A percentile compares a stretch with the other conserved stretches of the same genome.
These are phyloP conservation scores for Rhinophrynus dorsalis DNA, from an alignment of 2,797 vertebrate genomes.

Conservation along the genomic window DNA sequence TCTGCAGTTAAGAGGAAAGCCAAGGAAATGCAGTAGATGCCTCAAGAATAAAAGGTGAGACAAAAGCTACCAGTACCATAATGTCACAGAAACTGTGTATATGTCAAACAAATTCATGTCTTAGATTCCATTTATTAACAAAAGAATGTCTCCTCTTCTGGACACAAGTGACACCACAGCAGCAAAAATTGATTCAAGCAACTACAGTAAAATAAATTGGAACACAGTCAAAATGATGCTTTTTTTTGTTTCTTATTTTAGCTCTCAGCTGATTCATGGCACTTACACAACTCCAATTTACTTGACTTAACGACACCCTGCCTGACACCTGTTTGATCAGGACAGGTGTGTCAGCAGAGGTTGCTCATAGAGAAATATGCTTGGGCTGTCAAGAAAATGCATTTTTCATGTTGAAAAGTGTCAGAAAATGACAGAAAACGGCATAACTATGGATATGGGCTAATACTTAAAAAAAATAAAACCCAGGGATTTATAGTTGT, in stretches of 20 bases:
- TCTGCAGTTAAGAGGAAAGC: neutral
- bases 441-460: slow-evolving; percentile 37
- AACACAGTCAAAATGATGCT: slow-evolving; percentile 39
- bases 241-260: slow-evolving; percentile 42
- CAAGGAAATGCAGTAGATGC: neutral
- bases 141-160: slow-evolving; percentile 17
- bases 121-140: slow-evolving; percentile 22
- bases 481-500: neutral
- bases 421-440: slow-evolving; percentile 39
- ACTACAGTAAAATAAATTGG: slow-evolving; percentile 42
- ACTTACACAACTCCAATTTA: slow-evolving; percentile 49
- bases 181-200: slow-evolving; percentile 13
- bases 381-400: slow-evolving; percentile 41
- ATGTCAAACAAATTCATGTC: slow-evolving; percentile 1
- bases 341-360: slow-evolving; percentile 49
- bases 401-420: slow-evolving; percentile 36
- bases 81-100: slow-evolving; percentile 14
- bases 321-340: slow-evolving; percentile 49
- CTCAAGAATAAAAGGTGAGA: neutral
- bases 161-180: slow-evolving; percentile 6
- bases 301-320: slow-evolving; percentile 48
- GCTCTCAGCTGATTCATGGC: slow-evolving; percentile 45
- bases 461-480: slow-evolving; percentile 25
- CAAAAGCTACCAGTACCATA: neutral
- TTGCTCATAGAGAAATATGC: slow-evolving; percentile 35